These are phyloP conservation scores for human (Homo sapiens) DNA, from an alignment of 2,113 vertebrate genomes.

Conservation along the genomic window DNA sequence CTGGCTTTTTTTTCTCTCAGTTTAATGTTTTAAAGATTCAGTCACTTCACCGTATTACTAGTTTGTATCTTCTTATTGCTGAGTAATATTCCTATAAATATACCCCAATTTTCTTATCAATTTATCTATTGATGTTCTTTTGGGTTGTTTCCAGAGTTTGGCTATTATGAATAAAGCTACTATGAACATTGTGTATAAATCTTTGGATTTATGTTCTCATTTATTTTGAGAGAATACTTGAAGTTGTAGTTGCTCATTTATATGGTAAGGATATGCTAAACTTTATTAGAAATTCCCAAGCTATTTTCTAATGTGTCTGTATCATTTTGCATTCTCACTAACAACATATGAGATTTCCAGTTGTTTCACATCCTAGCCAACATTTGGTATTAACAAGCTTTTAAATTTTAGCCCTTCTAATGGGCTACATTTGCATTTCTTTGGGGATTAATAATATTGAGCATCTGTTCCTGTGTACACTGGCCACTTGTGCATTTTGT, in stretches of 20 bases:
- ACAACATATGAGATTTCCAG: not conserved
- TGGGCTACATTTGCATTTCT: not conserved
- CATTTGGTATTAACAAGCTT: not conserved
- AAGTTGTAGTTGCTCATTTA: not conserved
- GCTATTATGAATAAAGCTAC: not conserved
- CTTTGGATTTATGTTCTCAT: not conserved
- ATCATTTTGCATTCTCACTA: not conserved
- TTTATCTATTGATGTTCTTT: not conserved
- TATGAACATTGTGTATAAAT: not conserved
- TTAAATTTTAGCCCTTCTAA: not conserved
- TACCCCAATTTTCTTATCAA: not conserved
- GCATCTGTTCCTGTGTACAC: not conserved
- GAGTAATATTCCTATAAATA: not conserved
- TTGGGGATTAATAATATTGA: not conserved
- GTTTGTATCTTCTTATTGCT: not conserved
- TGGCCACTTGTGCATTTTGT: not conserved
- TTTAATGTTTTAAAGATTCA: conserved; percentile 33
- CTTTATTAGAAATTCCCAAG: not conserved
- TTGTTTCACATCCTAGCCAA: not conserved
- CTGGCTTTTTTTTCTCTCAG: not conserved
- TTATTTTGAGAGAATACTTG: not conserved
- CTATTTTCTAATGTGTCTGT: not conserved
- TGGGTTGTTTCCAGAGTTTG: not conserved
- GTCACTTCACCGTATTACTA: not conserved
- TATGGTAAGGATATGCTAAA: not conserved